A percentile compares a stretch with the other conserved stretches of the same genome.
Conservation (phyloP, 2,113 vertebrate species). For the Trogon melanurus region DNA sequence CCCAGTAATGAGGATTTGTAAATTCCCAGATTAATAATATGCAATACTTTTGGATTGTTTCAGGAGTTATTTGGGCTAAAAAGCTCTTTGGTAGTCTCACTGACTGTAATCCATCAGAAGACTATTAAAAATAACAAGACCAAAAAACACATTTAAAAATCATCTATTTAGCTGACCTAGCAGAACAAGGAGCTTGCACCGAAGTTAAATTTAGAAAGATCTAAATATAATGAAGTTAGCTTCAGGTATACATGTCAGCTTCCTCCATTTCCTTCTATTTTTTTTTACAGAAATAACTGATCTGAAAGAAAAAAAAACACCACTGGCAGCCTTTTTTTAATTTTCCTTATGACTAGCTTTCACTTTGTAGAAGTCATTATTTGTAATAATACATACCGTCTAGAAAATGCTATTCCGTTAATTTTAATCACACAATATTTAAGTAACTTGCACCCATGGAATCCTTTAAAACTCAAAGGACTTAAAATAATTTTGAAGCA, state of each 20-base stretch:
- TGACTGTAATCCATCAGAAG: constrained; percentile 14
- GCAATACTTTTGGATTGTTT: neutral
- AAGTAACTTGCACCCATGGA: neutral
- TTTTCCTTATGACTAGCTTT: neutral
- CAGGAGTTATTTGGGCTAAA: neutral
- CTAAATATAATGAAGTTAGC: constrained; percentile 54
- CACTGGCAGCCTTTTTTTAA: neutral
- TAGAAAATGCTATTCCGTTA: neutral
- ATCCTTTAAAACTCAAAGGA: neutral
- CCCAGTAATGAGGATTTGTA: constrained; percentile 31
- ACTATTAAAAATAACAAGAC: constrained; percentile 10
- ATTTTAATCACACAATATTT: neutral
- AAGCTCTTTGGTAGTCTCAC: neutral
- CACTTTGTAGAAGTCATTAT: neutral
- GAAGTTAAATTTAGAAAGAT: constrained; percentile 61
- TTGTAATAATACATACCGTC: neutral
- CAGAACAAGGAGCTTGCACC: constrained; percentile 17
- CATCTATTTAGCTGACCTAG: constrained; percentile 46
- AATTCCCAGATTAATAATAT: constrained; percentile 32
- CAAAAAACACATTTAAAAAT: neutral
- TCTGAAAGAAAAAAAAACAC: neutral
- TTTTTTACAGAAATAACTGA: constrained; percentile 10
- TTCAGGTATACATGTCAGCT: constrained; percentile 44
- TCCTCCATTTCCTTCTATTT: constrained; percentile 26
- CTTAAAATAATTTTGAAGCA: neutral